Evolutionary conservation across 1,140 invertebrate genomes (phyloP), one percentile per base, ranked within the genome.

Genomic region (Zaprionus gabonicus): DNA sequence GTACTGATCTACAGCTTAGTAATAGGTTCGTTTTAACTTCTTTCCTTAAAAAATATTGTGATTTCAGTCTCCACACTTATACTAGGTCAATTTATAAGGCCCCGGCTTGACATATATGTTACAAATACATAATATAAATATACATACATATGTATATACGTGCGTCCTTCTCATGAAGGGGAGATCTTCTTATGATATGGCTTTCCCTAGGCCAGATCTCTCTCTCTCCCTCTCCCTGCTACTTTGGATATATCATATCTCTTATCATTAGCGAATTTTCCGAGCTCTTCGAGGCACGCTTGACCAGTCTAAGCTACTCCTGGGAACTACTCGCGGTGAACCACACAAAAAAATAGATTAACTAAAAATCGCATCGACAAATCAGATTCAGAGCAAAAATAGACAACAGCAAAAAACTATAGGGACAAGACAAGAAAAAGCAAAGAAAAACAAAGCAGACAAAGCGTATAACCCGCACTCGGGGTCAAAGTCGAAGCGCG

Each of bases 301-400:
- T 63, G 60, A 68, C 28, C 71, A 62, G 49, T 27, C 28, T 69
- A 69, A 69, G 71, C 66, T 36, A 56, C 23, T 44, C 13, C 56
- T 25, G 71, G 34, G 36, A 63, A 70, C 46, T 38, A 53, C 41
- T 13, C 34, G 12, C 9, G 34, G 34, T 36, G 12, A 10, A n/a
- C n/a, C 55, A 23, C n/a, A 66, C 55, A 60, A 71, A 53, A 12
- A 68, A 81, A 17, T 10, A 73, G 75, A 80, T 78, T 73, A 62
- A 64, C 46, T 28, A 44, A 80, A 83, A 84, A 84, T 84, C 81
- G 80, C 73, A 84, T 82, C 62, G 62, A 51, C 51, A 80, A 88
- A 87, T 87, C 83, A 75, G 83, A 67, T 66, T 72, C 62, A 59
- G 51, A 36, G 17, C 20, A 38, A 70, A 64, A 63, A 62, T 69